A percentile compares a stretch with the other conserved stretches of the same genome.
Evolutionary conservation across 2,888 invertebrate species (phyloP).

Genomic region (Drosophila atroscutellata): DNA sequence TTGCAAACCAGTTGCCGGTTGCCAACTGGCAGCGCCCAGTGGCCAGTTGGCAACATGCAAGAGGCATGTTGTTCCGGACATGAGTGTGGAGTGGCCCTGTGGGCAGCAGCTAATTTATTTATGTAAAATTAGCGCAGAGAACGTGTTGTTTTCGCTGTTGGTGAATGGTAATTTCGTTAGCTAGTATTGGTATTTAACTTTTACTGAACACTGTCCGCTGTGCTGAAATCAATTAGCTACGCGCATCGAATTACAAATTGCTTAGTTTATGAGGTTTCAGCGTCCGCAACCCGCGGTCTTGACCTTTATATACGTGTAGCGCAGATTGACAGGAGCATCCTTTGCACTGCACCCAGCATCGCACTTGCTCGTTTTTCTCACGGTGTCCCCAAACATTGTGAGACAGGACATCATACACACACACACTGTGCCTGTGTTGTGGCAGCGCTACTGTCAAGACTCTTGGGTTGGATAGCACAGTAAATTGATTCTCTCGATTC

Average conservation of each 20-base stretch:
- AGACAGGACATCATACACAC: conserved; percentile 35
- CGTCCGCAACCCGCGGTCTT: conserved; percentile 16
- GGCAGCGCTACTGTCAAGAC: conserved; percentile 6
- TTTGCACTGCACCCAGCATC: background rate
- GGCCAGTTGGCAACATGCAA: conserved; percentile 19
- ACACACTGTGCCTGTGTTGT: conserved; percentile 20
- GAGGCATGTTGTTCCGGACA: background rate
- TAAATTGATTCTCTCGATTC: conserved; percentile 68
- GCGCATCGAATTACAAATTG: conserved; percentile 67
- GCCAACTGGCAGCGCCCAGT: background rate
- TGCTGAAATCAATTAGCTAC: conserved; percentile 67
- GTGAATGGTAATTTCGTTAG: conserved; percentile 17
- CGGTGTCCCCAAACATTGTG: conserved; percentile 40
- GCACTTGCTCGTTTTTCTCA: conserved; percentile 44
- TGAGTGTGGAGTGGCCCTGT: conserved; percentile 1
- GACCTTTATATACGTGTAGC: conserved; percentile 7
- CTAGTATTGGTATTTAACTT: conserved; percentile 49
- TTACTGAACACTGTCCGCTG: conserved; percentile 47
- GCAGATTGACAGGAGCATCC: conserved; percentile 11
- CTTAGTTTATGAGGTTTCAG: conserved; percentile 53
- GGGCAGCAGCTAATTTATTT: conserved; percentile 52
- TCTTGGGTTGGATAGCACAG: conserved; percentile 11
- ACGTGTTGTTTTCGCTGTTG: conserved; percentile 44
- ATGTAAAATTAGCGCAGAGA: conserved; percentile 47
- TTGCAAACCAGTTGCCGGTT: conserved; percentile 11